Conservation (phyloP, 1,140 invertebrate genomes). For the Caenorhabditis tropicalis region DNA sequence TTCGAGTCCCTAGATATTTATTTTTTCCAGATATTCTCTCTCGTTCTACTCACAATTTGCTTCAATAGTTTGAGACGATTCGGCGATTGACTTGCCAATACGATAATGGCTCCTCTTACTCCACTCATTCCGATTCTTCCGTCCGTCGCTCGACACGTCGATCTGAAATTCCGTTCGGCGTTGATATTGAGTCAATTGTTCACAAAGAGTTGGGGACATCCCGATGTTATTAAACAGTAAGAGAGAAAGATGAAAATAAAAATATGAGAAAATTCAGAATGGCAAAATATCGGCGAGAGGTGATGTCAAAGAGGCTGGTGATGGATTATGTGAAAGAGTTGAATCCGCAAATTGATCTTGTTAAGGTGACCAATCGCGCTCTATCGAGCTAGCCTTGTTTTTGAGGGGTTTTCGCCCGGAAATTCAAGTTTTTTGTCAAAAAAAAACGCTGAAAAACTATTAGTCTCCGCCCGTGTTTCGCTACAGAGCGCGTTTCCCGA, state of each 20-base stretch:
- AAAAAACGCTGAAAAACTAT: no score
- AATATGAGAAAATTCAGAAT: slow-evolving; percentile 51
- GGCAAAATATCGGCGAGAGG: slow-evolving; percentile 57
- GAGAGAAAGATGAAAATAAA: background rate
- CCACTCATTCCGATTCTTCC: background rate
- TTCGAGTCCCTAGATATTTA: slow-evolving; percentile 59
- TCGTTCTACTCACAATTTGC: slow-evolving; percentile 62
- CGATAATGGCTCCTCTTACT: slow-evolving; percentile 50
- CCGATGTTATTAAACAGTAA: slow-evolving; percentile 87
- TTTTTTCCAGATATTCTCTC: background rate
- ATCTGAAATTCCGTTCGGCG: slow-evolving; percentile 84
- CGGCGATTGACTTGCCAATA: slow-evolving; percentile 65
- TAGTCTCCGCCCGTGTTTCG: no score
- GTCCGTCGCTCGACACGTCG: slow-evolving; percentile 34
- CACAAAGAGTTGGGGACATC: slow-evolving; percentile 93
- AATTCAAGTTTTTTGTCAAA: no score
- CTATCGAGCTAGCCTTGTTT: no score
- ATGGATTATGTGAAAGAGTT: slow-evolving; percentile 64
- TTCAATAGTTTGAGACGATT: slow-evolving; percentile 66
- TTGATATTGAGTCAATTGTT: slow-evolving; percentile 88
- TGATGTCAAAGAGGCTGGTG: slow-evolving; percentile 56
- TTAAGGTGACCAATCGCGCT: background rate
- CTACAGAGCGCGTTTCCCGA: no score
- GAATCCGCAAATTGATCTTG: slow-evolving; percentile 76
- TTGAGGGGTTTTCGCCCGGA: background rate